A percentile compares a stretch with the other conserved stretches of the same genome.
These are phyloP conservation scores for Mimas tiliae DNA, from an alignment of 2,888 invertebrate species.

Conservation along the genomic window DNA sequence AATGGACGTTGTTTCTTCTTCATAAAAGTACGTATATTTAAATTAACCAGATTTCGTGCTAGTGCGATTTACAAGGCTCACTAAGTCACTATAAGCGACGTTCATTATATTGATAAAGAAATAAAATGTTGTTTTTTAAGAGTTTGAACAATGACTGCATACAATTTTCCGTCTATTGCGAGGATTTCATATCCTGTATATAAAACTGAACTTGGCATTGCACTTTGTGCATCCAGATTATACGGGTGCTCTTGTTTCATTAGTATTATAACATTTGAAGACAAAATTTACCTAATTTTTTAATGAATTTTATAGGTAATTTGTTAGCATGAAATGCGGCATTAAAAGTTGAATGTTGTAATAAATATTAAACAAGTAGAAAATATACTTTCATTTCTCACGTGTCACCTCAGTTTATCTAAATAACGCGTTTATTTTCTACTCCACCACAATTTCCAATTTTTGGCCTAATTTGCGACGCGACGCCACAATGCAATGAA, in stretches of 20 bases:
- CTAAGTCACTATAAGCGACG: neutral
- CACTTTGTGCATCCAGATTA: neutral
- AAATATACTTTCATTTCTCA: constrained; percentile 12
- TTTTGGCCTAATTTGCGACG: too few species aligned
- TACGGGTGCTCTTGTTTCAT: neutral
- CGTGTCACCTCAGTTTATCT: neutral
- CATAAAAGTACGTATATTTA: too few species aligned
- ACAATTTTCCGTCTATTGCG: neutral
- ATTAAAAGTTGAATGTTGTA: constrained; percentile 29
- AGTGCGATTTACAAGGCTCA: too few species aligned
- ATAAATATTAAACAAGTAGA: constrained; percentile 20
- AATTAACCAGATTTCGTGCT: too few species aligned
- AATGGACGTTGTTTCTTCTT: too few species aligned
- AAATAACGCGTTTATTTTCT: too few species aligned
- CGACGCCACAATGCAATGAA: too few species aligned
- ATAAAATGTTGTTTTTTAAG: neutral
- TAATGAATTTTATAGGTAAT: constrained; percentile 24
- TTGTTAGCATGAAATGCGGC: constrained; percentile 35
- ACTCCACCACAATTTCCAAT: too few species aligned
- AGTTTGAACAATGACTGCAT: neutral
- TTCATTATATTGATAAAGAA: neutral
- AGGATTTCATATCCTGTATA: neutral
- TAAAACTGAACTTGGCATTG: neutral
- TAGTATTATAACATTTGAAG: constrained; percentile 1
- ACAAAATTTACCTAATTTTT: constrained; percentile 23